phyloP scores from a whole-genome alignment of 2,888 invertebrate species.

The Drosophila neonasuta region DNA sequence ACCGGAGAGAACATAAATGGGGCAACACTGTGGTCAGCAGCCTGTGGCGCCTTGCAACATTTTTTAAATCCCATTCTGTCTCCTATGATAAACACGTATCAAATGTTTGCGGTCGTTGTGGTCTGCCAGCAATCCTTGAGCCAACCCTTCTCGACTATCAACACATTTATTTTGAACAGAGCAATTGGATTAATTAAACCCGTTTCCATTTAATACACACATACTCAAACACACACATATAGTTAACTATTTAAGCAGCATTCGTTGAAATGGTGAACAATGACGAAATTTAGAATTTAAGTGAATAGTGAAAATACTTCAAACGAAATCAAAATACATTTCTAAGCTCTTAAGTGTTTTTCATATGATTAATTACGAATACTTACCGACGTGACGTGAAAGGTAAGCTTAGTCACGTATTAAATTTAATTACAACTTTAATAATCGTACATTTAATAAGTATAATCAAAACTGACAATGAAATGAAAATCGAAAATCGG shows the following conservation, averaged over 20 bases:
- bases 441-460: conserved; percentile 34
- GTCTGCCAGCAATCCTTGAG: conserved; percentile 42
- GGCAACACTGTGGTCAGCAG: conserved; percentile 39
- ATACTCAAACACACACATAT: conserved; percentile 27
- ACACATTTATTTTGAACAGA: conserved; percentile 13
- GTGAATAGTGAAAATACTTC: conserved; percentile 46
- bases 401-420: conserved; percentile 50
- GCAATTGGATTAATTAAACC: conserved; percentile 28
- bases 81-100: conserved; percentile 64
- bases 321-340: conserved; percentile 73
- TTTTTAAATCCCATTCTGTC: conserved; percentile 1
- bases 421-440: conserved; percentile 43
- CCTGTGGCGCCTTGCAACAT: conserved; percentile 5
- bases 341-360: conserved; percentile 76
- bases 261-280: conserved; percentile 36
- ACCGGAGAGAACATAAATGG: conserved; percentile 43
- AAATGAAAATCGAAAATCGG: conserved; percentile 2
- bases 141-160: conserved; percentile 11
- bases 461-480: conserved; percentile 23
- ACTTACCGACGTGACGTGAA: conserved; percentile 24
- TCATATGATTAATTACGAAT: conserved; percentile 51
- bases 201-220: conserved; percentile 15
- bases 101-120: conserved; percentile 70
- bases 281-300: conserved; percentile 30
- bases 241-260: conserved; percentile 36